Conservation (phyloP, 2,888 invertebrate genomes). For the Lasioglossum figueresi region DNA sequence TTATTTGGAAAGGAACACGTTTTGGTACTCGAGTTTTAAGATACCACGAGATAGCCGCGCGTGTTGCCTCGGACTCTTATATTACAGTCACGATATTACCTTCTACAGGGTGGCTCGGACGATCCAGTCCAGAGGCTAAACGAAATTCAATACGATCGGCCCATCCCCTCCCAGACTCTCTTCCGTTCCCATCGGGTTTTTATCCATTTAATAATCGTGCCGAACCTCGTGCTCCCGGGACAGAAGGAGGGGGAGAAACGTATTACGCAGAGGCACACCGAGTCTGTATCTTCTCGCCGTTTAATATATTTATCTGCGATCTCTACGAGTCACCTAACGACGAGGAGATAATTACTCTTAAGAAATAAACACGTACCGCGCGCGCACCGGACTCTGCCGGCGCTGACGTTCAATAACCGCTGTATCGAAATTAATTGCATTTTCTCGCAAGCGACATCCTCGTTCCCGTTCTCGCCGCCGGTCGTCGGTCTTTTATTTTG, state of each 20-base stretch:
- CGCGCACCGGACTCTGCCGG: background rate
- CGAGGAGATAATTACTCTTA: conserved; percentile 68
- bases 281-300: conserved; percentile 62
- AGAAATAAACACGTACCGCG: conserved; percentile 64
- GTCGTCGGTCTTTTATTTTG: background rate
- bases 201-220: conserved; percentile 68
- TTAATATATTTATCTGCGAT: conserved; percentile 74
- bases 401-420: conserved; percentile 41
- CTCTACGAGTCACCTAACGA: conserved; percentile 71
- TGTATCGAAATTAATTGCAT: conserved; percentile 62
- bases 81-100: conserved; percentile 70
- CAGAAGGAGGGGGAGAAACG: conserved; percentile 5
- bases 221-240: background rate
- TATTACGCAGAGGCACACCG: conserved; percentile 28
- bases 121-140: conserved; percentile 43
- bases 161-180: background rate
- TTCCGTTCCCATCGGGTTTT: conserved; percentile 53
- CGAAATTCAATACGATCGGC: conserved; percentile 57
- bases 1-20: conserved; percentile 81
- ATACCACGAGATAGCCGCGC: conserved; percentile 78
- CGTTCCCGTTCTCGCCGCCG: background rate
- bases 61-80: conserved; percentile 73
- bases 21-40: conserved; percentile 82
- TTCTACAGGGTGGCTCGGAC: conserved; percentile 65
- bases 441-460: conserved; percentile 39